Evolutionary conservation across 2,888 invertebrate species (phyloP).

Genomic region (Aleiodes leptofemur): DNA sequence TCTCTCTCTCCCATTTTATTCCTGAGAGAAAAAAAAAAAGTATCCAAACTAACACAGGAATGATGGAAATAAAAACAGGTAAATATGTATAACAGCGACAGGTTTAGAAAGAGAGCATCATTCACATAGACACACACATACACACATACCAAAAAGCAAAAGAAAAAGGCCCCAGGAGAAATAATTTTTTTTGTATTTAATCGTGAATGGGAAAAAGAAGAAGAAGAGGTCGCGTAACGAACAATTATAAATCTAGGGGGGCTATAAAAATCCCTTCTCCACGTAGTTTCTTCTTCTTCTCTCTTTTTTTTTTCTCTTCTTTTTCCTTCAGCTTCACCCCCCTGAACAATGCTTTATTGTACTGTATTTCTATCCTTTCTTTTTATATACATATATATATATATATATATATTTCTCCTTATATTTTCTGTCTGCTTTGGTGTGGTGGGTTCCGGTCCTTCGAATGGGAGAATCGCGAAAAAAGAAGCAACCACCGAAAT

Average conservation of each 20-base stretch:
- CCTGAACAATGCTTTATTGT: slow-evolving; percentile 46
- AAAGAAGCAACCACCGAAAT: slow-evolving; percentile 42
- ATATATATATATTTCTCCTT: not conserved
- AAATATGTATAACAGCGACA: slow-evolving; percentile 42
- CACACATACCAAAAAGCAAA: too few species aligned
- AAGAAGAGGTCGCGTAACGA: slow-evolving; percentile 52
- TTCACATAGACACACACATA: slow-evolving; percentile 7
- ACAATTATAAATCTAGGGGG: slow-evolving; percentile 48
- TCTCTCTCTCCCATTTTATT: not conserved
- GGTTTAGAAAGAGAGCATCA: slow-evolving; percentile 29
- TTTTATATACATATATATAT: not conserved
- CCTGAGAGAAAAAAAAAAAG: not conserved
- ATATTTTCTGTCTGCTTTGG: slow-evolving; percentile 19
- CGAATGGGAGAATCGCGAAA: slow-evolving; percentile 36
- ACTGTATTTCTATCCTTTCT: slow-evolving; percentile 31
- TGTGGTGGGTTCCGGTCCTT: not conserved
- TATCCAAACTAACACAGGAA: not conserved
- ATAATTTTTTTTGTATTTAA: slow-evolving; percentile 9
- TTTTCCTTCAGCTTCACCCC: slow-evolving; percentile 17
- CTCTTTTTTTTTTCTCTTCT: slow-evolving; percentile 21
- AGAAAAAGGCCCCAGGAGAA: slow-evolving; percentile 2
- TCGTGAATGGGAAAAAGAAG: slow-evolving; percentile 18
- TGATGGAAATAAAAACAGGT: slow-evolving; percentile 36
- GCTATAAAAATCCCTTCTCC: slow-evolving; percentile 41
- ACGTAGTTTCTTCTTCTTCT: slow-evolving; percentile 23